Base-by-base conservation (phyloP, 23 tunicate species). In the Ciona savignyi region DNA sequence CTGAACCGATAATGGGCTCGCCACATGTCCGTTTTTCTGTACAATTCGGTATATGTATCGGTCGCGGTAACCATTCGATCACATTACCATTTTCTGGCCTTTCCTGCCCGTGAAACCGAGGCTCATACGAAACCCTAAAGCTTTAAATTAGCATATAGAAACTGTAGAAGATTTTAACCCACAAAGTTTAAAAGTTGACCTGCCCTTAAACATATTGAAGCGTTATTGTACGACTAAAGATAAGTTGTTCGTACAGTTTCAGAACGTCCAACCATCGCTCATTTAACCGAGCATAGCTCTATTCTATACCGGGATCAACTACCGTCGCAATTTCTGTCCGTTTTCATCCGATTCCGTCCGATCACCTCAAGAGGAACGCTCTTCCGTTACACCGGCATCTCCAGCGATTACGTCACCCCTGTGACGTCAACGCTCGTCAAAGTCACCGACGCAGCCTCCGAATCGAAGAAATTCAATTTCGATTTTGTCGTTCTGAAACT, bases 291-390 rank as follows among this genome's bases (percentile, higher is more conserved):
- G 34, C 51, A 70, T 29, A 80, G 77, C 35, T 19, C 29, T 21
- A n/a, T 80, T 28, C 49, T 63, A 34, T 80, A 69, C 69, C 70
- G 29, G 30, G 32, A 32, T 34, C 84, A 80, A 11, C 62, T 20
- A 1, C 1, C 84, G 2, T 62, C 42, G 27, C 62, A 70, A 28
- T 70, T 33, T 63, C 77, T 80, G 23, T 71, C 77, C n/a, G 27
- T 80, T 35, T 62, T 80, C 35, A 9, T 80, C 26, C 34, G 33
- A 23, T 80, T 80, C 70, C 66, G 74, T 23, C 84, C 84, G n/a
- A 27, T 51, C 25, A 33, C 77, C 21, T 4, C 62, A 30, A 65
- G 29, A 4, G 84, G 84, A 4, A 25, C 72, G 28, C 24, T 80
- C 48, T 64, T 80, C 2, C 66, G 76, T 61, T 72, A 69, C 65